Base-by-base conservation (phyloP, 2,797 vertebrate genomes). In the Passerculus sandwichensis region DNA sequence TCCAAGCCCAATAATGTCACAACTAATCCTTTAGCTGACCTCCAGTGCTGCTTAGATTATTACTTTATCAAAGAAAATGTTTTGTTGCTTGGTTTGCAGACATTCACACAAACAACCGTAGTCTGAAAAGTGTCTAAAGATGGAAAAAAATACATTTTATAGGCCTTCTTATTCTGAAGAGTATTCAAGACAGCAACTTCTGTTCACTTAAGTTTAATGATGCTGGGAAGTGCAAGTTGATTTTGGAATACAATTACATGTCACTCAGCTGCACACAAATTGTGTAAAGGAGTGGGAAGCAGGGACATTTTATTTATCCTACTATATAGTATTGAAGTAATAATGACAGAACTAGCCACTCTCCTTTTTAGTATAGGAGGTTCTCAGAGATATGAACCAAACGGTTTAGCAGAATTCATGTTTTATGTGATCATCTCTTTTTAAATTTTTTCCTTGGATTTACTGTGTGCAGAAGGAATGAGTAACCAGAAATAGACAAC, bases 141-240 rank as follows among this genome's bases (percentile, higher is more conserved):
- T 0, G 1, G 34, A 11, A 90, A 85, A 84, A 88, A 86, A 84
- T 38, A 40, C 3, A 74, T 92, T 91, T 83, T 85, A 36, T 54
- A 89, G 18, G 12, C 12, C 36, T 73, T 85, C 60, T 67, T 67
- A 42, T 45, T 40, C 23, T 88, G 70, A 91, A 77, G 59, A 81
- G 40, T 72, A 69, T 83, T 91, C 56, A 69, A 75, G 61, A 88
- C 11, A 76, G 48, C 17, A 92, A 40, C 34, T 85, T 87, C 72
- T 89, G 29, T 47, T 93, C 84, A 59, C 54, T 85, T 71, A 69
- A 45, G 40, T 67, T 86, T 93, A 94, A 93, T 61, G 71, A 62
- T n/a, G 57, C 45, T 79, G 51, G 15, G 73, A 87, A 91, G 51
- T 60, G 11, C 20, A 65, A 94, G 75, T 30, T 85, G 40, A 73